Evolutionary conservation across 2,113 vertebrate species (phyloP).

Genomic region (Phodopus roborovskii): DNA sequence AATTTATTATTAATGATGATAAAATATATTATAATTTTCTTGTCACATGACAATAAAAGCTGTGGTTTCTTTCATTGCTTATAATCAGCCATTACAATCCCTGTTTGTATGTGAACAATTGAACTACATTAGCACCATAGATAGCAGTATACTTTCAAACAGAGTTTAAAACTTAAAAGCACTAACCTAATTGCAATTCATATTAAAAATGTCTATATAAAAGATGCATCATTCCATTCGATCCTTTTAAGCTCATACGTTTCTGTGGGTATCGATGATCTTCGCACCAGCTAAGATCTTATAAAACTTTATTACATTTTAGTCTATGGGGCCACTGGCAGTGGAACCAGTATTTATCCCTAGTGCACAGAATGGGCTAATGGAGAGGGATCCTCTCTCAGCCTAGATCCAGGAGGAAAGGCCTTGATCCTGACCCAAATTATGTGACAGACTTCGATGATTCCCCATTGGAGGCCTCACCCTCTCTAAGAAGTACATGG

Average conservation of each 20-base stretch:
- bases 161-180: constrained; percentile 1
- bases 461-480: too few species aligned
- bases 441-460: too few species aligned
- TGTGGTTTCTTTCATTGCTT: background rate
- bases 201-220: background rate
- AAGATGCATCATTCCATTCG: background rate
- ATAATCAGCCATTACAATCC: constrained; percentile 26
- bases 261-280: constrained; percentile 32
- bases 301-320: constrained; percentile 21
- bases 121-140: background rate
- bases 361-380: too few species aligned
- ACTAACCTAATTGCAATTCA: background rate
- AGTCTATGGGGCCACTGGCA: too few species aligned
- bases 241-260: constrained; percentile 40
- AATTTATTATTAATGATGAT: constrained; percentile 24
- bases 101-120: constrained; percentile 20
- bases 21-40: constrained; percentile 20
- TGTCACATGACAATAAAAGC: constrained; percentile 48
- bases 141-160: background rate
- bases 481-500: too few species aligned
- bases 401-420: too few species aligned
- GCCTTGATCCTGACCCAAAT: too few species aligned
- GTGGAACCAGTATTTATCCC: too few species aligned
- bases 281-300: constrained; percentile 47
- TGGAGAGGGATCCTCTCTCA: too few species aligned